Evolutionary conservation across 64 coral and sea anemone species (phyloP).

Genomic region (Acropora yongei): DNA sequence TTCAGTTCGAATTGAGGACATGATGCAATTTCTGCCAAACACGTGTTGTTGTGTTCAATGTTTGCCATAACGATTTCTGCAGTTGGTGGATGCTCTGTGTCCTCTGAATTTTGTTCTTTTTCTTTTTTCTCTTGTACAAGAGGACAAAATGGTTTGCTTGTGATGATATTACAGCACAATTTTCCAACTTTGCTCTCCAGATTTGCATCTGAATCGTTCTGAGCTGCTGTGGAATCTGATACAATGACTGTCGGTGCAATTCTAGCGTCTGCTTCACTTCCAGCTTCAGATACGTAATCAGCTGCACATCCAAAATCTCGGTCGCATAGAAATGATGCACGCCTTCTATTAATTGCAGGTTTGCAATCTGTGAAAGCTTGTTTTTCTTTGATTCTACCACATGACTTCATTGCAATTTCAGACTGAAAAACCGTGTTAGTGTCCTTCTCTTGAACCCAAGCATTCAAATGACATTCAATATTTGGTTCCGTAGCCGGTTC

Average conservation of each 20-base stretch:
- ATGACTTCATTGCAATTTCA: neutral
- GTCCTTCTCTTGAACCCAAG: neutral
- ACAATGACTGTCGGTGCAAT: neutral
- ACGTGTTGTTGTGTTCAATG: neutral
- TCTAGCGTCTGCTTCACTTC: neutral
- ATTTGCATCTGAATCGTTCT: neutral
- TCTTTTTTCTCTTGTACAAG: neutral
- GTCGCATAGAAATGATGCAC: too few species aligned
- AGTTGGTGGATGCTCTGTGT: neutral
- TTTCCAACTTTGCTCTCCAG: neutral
- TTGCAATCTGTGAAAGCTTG: too few species aligned
- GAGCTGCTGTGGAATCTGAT: neutral
- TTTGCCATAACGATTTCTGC: neutral
- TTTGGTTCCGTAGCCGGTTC: neutral
- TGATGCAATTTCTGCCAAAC: neutral
- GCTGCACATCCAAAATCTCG: too few species aligned
- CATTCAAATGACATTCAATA: neutral
- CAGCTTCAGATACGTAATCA: neutral
- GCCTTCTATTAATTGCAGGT: too few species aligned
- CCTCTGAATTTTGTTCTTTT: neutral
- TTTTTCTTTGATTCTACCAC: too few species aligned
- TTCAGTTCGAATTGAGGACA: neutral
- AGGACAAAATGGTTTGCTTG: neutral
- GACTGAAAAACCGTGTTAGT: neutral
- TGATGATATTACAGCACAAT: neutral